Conservation (phyloP, 2,888 invertebrate species). For the Caenorhabditis sp. region DNA sequence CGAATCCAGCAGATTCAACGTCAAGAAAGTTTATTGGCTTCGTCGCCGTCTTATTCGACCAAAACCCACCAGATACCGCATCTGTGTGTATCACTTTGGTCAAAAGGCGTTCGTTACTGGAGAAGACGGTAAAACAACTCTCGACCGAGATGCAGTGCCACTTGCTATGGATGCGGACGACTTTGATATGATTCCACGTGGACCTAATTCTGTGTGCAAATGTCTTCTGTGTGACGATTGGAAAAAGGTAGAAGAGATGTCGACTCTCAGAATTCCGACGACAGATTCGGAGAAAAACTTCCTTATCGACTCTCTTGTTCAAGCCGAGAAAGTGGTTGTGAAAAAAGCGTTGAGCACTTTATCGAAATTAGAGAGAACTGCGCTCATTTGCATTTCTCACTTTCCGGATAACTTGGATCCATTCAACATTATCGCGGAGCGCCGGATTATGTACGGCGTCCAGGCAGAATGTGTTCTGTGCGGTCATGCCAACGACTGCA, state of each 20-base stretch:
- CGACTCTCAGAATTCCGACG: conserved; percentile 29
- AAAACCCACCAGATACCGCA: conserved; percentile 59
- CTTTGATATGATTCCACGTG: conserved; percentile 60
- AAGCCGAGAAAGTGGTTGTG: conserved; percentile 35
- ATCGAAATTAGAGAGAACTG: conserved; percentile 3
- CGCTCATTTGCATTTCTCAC: conserved; percentile 47
- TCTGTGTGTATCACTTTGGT: conserved; percentile 64
- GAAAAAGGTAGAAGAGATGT: conserved; percentile 56
- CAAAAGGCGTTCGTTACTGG: conserved; percentile 43
- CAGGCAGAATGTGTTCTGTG: conserved; percentile 60
- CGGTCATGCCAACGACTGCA: conserved; percentile 50
- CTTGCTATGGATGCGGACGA: conserved; percentile 60
- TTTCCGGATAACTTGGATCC: conserved; percentile 53
- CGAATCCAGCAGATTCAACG: conserved; percentile 30
- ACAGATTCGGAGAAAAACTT: conserved; percentile 51
- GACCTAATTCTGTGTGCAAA: conserved; percentile 58
- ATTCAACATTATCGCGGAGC: conserved; percentile 60
- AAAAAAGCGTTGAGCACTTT: conserved; percentile 34
- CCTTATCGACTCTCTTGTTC: conserved; percentile 27
- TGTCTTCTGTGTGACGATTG: conserved; percentile 64
- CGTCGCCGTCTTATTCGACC: conserved; percentile 53
- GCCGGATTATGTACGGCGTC: conserved; percentile 50
- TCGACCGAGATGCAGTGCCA: conserved; percentile 48
- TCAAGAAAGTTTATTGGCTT: conserved; percentile 49
- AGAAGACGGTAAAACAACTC: conserved; percentile 41